Evolutionary conservation across 1,140 invertebrate genomes (phyloP).

Genomic region (Aphaenogaster rudis): DNA sequence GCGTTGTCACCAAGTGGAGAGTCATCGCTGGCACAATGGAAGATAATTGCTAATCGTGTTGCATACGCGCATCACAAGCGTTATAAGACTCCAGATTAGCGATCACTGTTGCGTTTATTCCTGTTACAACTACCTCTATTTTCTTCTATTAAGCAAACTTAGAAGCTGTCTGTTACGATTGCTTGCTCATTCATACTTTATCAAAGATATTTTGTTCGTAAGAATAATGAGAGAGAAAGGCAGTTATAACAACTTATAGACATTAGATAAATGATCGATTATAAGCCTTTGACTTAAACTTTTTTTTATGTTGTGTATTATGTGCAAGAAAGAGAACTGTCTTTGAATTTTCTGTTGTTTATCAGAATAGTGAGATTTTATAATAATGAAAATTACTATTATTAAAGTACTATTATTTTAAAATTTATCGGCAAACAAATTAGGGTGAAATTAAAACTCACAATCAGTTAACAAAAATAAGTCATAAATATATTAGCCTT

Average conservation of each 20-base stretch:
- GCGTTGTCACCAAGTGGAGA: slow-evolving; percentile 40
- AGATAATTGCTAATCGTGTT: slow-evolving; percentile 45
- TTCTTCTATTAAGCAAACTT: slow-evolving; percentile 15
- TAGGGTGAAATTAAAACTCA: slow-evolving; percentile 2
- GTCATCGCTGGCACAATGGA: slow-evolving; percentile 34
- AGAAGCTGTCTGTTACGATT: slow-evolving; percentile 25
- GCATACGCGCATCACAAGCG: slow-evolving; percentile 17
- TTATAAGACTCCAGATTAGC: slow-evolving; percentile 22
- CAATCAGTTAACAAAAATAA: no score
- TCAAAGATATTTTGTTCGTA: slow-evolving; percentile 41
- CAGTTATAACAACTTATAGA: slow-evolving; percentile 15
- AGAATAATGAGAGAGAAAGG: slow-evolving; percentile 31
- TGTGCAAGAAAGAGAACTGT: background rate
- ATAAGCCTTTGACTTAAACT: background rate
- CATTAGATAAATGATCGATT: slow-evolving; percentile 4
- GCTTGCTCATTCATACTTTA: slow-evolving; percentile 24
- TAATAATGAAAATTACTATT: background rate
- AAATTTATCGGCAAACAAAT: background rate
- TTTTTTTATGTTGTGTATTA: background rate
- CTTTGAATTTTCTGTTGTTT: slow-evolving; percentile 14
- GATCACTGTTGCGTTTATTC: slow-evolving; percentile 42
- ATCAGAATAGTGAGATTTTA: background rate
- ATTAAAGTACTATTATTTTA: background rate
- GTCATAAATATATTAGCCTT: background rate
- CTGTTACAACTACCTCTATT: slow-evolving; percentile 21